phyloP scores from a whole-genome alignment of 1,140 invertebrate species.

The Drosophila rhopaloa region DNA sequence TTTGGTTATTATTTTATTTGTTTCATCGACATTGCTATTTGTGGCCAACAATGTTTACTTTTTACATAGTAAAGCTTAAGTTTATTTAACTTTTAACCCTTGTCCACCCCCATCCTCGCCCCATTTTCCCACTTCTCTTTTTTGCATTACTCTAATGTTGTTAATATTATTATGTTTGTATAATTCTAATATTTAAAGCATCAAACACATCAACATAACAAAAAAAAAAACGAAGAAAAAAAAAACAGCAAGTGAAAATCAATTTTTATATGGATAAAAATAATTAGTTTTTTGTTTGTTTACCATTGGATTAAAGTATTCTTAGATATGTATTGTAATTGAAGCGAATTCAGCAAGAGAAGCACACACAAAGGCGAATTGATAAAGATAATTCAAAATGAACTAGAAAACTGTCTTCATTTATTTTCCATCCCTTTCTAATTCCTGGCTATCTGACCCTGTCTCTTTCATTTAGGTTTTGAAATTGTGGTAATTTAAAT shows the following conservation, averaged over 20 bases:
- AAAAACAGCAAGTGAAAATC: constrained; percentile 16
- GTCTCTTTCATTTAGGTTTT: constrained; percentile 24
- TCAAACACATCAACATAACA: constrained; percentile 37
- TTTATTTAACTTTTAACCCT: constrained; percentile 10
- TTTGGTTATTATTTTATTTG: constrained; percentile 25
- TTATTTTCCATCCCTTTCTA: constrained; percentile 16
- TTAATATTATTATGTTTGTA: constrained; percentile 80
- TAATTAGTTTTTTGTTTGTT: constrained; percentile 37
- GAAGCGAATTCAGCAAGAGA: constrained; percentile 21
- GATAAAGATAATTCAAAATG: constrained; percentile 65
- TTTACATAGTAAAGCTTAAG: constrained; percentile 32
- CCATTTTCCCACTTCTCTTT: neutral
- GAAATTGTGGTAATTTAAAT: neutral
- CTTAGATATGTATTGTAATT: constrained; percentile 44
- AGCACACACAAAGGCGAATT: constrained; percentile 46
- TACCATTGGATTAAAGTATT: constrained; percentile 44
- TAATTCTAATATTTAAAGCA: constrained; percentile 65
- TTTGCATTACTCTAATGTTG: constrained; percentile 72
- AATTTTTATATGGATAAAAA: constrained; percentile 44
- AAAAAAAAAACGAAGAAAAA: constrained; percentile 34
- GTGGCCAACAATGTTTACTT: constrained; percentile 41
- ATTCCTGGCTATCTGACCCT: constrained; percentile 8
- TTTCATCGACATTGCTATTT: constrained; percentile 70
- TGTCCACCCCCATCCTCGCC: neutral
- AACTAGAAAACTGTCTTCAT: constrained; percentile 21